phyloP scores from a whole-genome alignment of 2,888 invertebrate species.

The Micropterix aruncella region DNA sequence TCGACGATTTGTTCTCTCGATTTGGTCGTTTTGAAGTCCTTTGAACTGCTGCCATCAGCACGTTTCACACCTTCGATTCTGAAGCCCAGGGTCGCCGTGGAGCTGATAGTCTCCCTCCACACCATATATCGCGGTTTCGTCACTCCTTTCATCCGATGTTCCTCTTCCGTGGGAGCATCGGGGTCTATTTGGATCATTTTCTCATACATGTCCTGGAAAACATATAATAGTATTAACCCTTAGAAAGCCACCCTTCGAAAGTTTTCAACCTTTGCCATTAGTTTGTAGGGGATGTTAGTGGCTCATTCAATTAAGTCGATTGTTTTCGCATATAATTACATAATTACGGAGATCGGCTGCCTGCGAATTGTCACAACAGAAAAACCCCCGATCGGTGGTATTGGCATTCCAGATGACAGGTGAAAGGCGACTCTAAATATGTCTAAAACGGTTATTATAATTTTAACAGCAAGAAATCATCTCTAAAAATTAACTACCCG shows the following conservation, averaged over 20 bases:
- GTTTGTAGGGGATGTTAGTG: conserved; percentile 9
- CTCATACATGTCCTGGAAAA: conserved; percentile 82
- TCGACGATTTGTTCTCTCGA: conserved; percentile 67
- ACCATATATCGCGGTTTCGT: conserved; percentile 93
- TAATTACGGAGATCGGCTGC: too few relatives aligned
- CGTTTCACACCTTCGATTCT: conserved; percentile 90
- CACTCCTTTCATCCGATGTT: conserved; percentile 78
- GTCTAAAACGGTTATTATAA: too few relatives aligned
- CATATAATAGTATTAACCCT: conserved; percentile 9
- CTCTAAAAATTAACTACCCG: too few relatives aligned
- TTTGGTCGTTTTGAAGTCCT: conserved; percentile 92
- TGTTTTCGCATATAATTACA: too few relatives aligned
- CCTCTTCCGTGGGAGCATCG: conserved; percentile 78
- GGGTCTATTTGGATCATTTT: conserved; percentile 94
- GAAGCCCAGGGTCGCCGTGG: conserved; percentile 92
- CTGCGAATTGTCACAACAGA: too few relatives aligned
- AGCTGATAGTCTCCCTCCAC: conserved; percentile 94
- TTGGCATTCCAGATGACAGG: conserved; percentile 4
- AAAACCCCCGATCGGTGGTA: too few relatives aligned
- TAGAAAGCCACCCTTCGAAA: conserved; percentile 11
- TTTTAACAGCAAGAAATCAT: too few relatives aligned
- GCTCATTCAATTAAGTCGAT: conserved; percentile 5
- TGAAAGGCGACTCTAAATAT: too few relatives aligned
- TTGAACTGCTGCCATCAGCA: conserved; percentile 79
- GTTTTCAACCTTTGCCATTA: conserved; percentile 11